These are phyloP conservation scores for Podarcis lilfordi DNA, from an alignment of 2,797 vertebrate species.

Conservation along the genomic window DNA sequence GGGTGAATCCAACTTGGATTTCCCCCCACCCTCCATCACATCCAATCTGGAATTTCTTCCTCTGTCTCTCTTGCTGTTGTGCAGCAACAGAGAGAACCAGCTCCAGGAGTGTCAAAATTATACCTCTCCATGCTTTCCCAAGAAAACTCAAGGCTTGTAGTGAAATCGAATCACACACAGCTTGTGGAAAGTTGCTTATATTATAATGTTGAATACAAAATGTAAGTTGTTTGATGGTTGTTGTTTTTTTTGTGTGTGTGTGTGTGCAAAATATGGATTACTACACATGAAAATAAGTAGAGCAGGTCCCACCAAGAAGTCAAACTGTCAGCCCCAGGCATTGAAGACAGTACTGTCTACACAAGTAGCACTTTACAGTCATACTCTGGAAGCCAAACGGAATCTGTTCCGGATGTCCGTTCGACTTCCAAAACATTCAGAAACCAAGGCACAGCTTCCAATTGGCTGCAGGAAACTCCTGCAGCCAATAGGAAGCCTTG, in stretches of 20 bases:
- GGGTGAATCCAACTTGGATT: slow-evolving; percentile 1
- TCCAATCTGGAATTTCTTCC: no score
- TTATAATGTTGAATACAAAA: not conserved
- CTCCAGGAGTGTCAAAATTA: not conserved
- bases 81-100: not conserved
- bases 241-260: no score
- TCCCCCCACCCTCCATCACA: no score
- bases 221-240: not conserved
- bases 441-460: no score
- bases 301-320: not conserved
- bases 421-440: no score
- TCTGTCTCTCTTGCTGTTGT: not conserved
- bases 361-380: not conserved
- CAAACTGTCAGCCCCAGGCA: not conserved
- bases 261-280: not conserved
- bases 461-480: no score
- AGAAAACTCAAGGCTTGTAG: not conserved
- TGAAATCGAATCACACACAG: not conserved
- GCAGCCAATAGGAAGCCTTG: no score
- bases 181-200: not conserved
- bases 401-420: no score
- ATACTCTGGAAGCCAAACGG: no score
- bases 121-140: not conserved
- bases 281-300: not conserved
- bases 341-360: not conserved